Evolutionary conservation across 2,797 vertebrate genomes (phyloP), one percentile per base, ranked within the genome.

Genomic region (Ambastaia sidthimunki): DNA sequence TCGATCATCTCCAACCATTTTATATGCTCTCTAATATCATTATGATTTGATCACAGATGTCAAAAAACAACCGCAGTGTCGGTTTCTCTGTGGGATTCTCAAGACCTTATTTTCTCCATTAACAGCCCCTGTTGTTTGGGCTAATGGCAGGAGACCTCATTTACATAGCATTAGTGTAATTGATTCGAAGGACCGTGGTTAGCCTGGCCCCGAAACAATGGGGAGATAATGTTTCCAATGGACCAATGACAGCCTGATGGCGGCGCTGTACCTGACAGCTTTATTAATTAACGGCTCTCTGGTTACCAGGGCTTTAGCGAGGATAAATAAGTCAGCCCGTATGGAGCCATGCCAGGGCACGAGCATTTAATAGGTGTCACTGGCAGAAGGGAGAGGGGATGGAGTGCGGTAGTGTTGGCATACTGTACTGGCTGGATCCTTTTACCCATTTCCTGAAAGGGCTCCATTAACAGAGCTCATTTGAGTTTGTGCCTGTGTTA

Each of bases 91-190:
- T 92, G 92, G 0, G 92, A 93, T 93, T 93, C 92, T 91, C 92
- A 91, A 89, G 70, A 50, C 91, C 93, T 93, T 91, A 93, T 83
- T 94, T 95, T 93, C 90, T 91, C 87, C 91, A 94, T 94, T 94
- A 94, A 91, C 92, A 91, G 90, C 90, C 84, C 84, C 80, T 83
- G 89, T 89, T 88, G 89, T 89, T 80, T 90, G 88, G 90, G 89
- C 92, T 94, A 94, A 95, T 92, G 92, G 90, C 90, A 92, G 90
- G 90, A 89, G 90, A 83, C 90, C 91, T 95, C 90, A 94, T 96
- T 95, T 96, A 93, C 95, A 96, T 95, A 91, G 91, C 94, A 95
- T 95, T 95, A 95, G 93, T 91, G 90, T 96, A 95, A 96, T 95
- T 94, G 94, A 92, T 84, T 85, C 72, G 89, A 92, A 88, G 90